These are phyloP conservation scores for Calyptomena viridis DNA, from an alignment of 2,113 vertebrate genomes.

Conservation along the genomic window DNA sequence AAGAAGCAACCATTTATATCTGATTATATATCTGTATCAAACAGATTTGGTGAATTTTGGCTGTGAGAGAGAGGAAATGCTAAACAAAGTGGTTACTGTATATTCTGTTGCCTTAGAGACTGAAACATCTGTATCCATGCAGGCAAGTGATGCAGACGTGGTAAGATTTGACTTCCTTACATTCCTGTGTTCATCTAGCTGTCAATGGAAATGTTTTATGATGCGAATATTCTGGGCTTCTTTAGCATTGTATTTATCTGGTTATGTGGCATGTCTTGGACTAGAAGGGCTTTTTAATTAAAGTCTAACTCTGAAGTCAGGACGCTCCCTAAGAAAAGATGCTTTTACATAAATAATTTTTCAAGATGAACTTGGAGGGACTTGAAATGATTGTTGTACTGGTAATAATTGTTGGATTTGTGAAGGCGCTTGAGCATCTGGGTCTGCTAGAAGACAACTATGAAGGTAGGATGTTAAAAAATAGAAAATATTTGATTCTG, in stretches of 20 bases:
- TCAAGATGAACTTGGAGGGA: conserved; percentile 73
- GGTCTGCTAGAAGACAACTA: conserved; percentile 68
- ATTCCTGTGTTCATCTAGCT: conserved; percentile 63
- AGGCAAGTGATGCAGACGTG: conserved; percentile 73
- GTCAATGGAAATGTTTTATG: conserved; percentile 68
- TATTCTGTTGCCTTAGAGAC: conserved; percentile 73
- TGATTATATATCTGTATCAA: not conserved
- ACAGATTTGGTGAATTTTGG: conserved; percentile 28
- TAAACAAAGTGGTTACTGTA: conserved; percentile 63
- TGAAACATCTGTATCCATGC: conserved; percentile 73
- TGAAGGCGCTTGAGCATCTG: conserved; percentile 69
- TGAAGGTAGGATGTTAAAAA: conserved; percentile 67
- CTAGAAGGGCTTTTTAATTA: conserved; percentile 60
- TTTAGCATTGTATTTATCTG: conserved; percentile 47
- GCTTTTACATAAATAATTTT: conserved; percentile 66
- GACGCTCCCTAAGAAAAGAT: conserved; percentile 56
- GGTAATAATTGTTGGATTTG: conserved; percentile 72
- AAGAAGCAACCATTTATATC: not conserved
- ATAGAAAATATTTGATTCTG: conserved; percentile 18
- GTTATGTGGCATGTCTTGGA: conserved; percentile 33
- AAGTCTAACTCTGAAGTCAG: conserved; percentile 58
- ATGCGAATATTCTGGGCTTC: conserved; percentile 49
- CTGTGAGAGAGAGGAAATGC: conserved; percentile 36
- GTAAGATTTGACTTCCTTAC: conserved; percentile 72
- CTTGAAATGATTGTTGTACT: conserved; percentile 74